Conservation (phyloP, 1,140 invertebrate species). For the Penaeus indicus region DNA sequence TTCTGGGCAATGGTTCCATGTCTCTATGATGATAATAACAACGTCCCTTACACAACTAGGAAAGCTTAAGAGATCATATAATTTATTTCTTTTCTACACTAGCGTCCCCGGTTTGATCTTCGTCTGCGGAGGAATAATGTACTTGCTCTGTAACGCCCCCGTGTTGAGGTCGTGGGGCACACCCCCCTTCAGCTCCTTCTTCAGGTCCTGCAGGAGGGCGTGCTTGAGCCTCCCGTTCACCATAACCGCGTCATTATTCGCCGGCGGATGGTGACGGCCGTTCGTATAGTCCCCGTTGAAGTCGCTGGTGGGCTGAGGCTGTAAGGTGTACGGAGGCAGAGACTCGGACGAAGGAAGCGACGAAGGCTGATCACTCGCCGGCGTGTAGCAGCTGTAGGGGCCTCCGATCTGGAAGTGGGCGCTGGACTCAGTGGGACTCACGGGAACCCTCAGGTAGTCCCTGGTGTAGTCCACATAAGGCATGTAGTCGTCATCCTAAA, state of each 20-base stretch:
- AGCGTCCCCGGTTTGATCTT: slow-evolving; percentile 74
- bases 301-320: slow-evolving; percentile 73
- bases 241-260: slow-evolving; percentile 71
- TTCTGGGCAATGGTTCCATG: not conserved
- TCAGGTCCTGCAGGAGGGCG: slow-evolving; percentile 58
- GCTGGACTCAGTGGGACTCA: slow-evolving; percentile 70
- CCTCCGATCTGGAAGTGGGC: slow-evolving; percentile 55
- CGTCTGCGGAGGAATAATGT: slow-evolving; percentile 71
- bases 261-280: slow-evolving; percentile 72
- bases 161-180: slow-evolving; percentile 71
- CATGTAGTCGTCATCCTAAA: slow-evolving; percentile 80
- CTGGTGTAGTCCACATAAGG: slow-evolving; percentile 88
- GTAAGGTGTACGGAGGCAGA: slow-evolving; percentile 48
- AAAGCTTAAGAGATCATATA: not conserved
- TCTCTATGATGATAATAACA: not conserved
- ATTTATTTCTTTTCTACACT: slow-evolving; percentile 65
- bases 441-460: slow-evolving; percentile 81
- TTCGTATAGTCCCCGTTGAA: slow-evolving; percentile 83
- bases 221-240: slow-evolving; percentile 58
- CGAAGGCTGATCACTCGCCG: slow-evolving; percentile 54
- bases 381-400: slow-evolving; percentile 54
- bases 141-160: slow-evolving; percentile 69
- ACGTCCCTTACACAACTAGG: too few species aligned
- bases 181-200: slow-evolving; percentile 71
- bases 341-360: slow-evolving; percentile 52